phyloP scores from a whole-genome alignment of 2,113 vertebrate genomes.

The Pedetes capensis region DNA sequence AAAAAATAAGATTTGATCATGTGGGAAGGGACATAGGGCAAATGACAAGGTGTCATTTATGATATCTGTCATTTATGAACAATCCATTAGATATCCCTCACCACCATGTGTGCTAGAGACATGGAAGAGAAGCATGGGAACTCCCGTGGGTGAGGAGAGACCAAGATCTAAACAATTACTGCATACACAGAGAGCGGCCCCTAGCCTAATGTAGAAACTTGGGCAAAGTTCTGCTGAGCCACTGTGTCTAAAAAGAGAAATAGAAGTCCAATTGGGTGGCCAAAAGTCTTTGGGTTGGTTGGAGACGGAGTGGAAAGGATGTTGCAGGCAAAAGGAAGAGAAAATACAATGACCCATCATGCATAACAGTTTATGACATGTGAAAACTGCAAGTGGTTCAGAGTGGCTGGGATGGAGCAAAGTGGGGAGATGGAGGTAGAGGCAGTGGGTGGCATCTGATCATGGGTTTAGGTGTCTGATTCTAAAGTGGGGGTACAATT shows the following conservation, averaged over 20 bases:
- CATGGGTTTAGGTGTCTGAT: neutral
- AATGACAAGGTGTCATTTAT: neutral
- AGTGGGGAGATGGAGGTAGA: neutral
- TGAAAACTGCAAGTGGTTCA: neutral
- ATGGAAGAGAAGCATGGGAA: neutral
- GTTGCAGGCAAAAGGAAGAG: neutral
- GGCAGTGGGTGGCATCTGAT: no score
- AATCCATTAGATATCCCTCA: accelerated
- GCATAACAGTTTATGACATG: neutral
- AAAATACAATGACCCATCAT: neutral
- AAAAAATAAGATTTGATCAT: neutral
- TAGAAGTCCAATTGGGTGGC: neutral
- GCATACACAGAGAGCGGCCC: neutral
- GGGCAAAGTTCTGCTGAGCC: neutral
- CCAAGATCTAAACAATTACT: neutral
- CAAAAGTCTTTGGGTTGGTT: neutral
- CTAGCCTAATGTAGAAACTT: neutral
- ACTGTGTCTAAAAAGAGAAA: neutral
- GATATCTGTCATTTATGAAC: neutral
- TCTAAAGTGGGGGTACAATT: neutral
- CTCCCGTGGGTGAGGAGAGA: neutral
- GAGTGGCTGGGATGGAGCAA: neutral
- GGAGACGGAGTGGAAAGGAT: neutral
- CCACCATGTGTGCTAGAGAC: neutral
- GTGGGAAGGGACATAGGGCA: neutral